Conservation (phyloP, 1,140 invertebrate species). For the Calycopis cecrops region DNA sequence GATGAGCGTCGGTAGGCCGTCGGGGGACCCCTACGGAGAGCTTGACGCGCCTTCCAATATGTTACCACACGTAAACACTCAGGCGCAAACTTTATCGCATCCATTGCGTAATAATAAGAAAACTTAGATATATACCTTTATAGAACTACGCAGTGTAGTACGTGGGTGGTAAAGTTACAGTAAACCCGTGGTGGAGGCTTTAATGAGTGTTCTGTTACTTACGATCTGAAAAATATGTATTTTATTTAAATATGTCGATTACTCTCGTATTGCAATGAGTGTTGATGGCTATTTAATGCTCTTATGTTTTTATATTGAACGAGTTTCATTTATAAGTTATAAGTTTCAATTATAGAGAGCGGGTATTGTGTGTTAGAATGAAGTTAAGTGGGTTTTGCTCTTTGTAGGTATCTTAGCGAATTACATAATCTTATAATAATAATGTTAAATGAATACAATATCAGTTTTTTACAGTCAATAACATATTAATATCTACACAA, state of each 20-base stretch:
- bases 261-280: constrained; percentile 41
- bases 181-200: background rate
- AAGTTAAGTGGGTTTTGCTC: too few relatives aligned
- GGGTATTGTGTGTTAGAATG: too few relatives aligned
- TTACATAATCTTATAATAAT: too few relatives aligned
- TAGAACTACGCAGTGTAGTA: background rate
- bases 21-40: constrained; percentile 50
- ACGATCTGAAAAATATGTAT: constrained; percentile 65
- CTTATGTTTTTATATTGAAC: background rate
- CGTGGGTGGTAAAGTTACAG: background rate
- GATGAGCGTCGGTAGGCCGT: constrained; percentile 70
- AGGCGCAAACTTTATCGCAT: constrained; percentile 31
- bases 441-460: too few relatives aligned
- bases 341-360: too few relatives aligned
- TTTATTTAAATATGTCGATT: constrained; percentile 64
- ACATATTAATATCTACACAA: too few relatives aligned
- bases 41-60: constrained; percentile 32
- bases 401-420: too few relatives aligned
- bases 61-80: constrained; percentile 26
- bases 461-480: too few relatives aligned
- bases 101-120: background rate
- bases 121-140: background rate
- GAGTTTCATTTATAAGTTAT: background rate
- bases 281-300: constrained; percentile 47
- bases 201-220: constrained; percentile 55